These are phyloP conservation scores for Lagorchestes hirsutus DNA, from an alignment of 2,797 vertebrate species.

Conservation along the genomic window DNA sequence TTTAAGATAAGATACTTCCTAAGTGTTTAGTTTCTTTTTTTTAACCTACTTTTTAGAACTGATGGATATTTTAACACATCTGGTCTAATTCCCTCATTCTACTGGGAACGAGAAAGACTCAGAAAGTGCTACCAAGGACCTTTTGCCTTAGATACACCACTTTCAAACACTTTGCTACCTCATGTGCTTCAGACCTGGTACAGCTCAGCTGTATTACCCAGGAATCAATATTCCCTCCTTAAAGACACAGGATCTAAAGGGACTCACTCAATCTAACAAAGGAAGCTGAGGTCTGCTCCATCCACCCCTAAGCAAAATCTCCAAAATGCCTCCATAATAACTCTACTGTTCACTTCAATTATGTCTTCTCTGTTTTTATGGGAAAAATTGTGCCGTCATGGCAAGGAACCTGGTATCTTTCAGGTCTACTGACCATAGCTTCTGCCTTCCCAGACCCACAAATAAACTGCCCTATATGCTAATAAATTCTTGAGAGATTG, in stretches of 20 bases:
- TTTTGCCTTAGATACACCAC: not conserved
- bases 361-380: not conserved
- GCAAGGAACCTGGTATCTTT: not conserved
- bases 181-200: not conserved
- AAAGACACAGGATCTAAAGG: not conserved
- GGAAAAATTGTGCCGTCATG: not conserved
- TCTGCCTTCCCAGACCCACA: not conserved
- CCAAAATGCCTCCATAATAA: not conserved
- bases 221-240: too few species aligned
- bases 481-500: not conserved
- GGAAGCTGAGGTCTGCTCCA: not conserved
- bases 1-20: constrained; percentile 44
- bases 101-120: not conserved
- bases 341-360: not conserved
- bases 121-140: not conserved
- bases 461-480: not conserved
- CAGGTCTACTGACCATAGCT: not conserved
- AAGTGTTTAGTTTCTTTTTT: constrained; percentile 30
- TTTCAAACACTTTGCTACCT: not conserved
- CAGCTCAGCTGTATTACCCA: too few species aligned
- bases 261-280: not conserved
- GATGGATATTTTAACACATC: constrained; percentile 17
- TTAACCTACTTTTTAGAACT: constrained; percentile 32
- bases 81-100: not conserved
- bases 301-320: not conserved